A percentile compares a stretch with the other conserved stretches of the same genome.
Conservation (phyloP, 1,140 invertebrate genomes). For the Triops cancriformis region DNA sequence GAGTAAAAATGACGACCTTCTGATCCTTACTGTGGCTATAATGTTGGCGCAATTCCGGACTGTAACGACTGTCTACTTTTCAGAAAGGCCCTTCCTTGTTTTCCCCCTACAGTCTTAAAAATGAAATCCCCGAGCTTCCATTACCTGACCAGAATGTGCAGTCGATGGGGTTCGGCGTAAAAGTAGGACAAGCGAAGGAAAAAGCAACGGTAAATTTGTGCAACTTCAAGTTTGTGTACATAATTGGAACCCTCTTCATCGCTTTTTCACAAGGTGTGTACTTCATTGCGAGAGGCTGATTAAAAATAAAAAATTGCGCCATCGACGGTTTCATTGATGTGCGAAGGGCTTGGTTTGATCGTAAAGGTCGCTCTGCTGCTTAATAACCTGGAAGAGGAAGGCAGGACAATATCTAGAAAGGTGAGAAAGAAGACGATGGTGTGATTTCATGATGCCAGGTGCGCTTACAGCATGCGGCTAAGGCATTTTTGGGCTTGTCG, state of each 20-base stretch:
- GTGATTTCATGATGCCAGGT: not conserved
- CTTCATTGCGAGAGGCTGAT: not conserved
- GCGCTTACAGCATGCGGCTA: not conserved
- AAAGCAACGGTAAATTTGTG: slow-evolving; percentile 6
- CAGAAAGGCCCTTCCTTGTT: not conserved
- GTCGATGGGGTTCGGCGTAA: not conserved
- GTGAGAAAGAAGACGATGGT: not conserved
- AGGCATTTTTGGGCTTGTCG: slow-evolving; percentile 1
- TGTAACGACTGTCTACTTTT: not conserved
- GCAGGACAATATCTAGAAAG: not conserved
- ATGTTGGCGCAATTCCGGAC: not conserved
- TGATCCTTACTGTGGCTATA: not conserved
- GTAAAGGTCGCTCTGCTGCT: too few species aligned
- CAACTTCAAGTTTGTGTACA: not conserved
- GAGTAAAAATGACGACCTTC: not conserved
- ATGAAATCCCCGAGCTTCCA: too few species aligned
- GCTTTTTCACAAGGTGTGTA: not conserved
- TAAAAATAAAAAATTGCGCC: not conserved
- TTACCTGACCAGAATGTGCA: not conserved
- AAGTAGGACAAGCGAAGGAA: not conserved
- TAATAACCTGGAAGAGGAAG: not conserved
- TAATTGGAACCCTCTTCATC: not conserved
- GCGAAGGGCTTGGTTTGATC: too few species aligned
- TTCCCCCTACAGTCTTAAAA: not conserved
- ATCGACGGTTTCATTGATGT: too few species aligned